A percentile compares a stretch with the other conserved stretches of the same genome.
These are phyloP conservation scores for Cantharis rustica DNA, from an alignment of 2,888 invertebrate genomes.

Conservation along the genomic window DNA sequence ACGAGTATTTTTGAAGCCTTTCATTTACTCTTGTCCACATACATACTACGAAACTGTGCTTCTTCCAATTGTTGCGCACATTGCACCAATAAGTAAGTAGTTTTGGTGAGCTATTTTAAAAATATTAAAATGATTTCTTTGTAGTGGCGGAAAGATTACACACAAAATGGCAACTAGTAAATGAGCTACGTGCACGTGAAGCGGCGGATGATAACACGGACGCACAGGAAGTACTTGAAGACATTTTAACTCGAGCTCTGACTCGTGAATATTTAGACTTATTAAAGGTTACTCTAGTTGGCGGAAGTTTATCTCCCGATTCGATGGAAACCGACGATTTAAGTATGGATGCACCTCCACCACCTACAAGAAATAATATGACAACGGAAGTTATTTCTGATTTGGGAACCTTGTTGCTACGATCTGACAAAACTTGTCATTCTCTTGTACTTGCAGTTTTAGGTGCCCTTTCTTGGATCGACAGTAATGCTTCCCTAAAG, in stretches of 20 bases:
- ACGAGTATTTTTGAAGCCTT: conserved; percentile 83
- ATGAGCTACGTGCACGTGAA: conserved; percentile 75
- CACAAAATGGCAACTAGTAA: conserved; percentile 79
- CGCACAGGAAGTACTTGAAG: conserved; percentile 83
- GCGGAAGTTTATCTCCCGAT: conserved; percentile 62
- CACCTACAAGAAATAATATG: conserved; percentile 56
- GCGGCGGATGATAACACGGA: conserved; percentile 79
- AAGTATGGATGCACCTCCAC: conserved; percentile 71
- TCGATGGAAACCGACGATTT: conserved; percentile 70
- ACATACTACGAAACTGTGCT: conserved; percentile 77
- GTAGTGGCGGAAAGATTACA: conserved; percentile 72
- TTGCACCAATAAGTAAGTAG: conserved; percentile 78
- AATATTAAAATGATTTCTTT: neutral
- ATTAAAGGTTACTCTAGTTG: conserved; percentile 74
- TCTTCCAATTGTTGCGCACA: conserved; percentile 76
- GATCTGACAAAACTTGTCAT: conserved; percentile 67
- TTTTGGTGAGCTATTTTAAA: conserved; percentile 9
- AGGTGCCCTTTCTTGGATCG: conserved; percentile 81
- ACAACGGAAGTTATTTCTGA: conserved; percentile 80
- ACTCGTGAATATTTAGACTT: conserved; percentile 89
- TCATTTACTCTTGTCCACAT: conserved; percentile 84
- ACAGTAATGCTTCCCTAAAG: conserved; percentile 80
- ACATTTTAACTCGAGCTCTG: conserved; percentile 82
- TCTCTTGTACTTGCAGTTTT: conserved; percentile 68
- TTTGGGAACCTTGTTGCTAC: conserved; percentile 74